Percentiles rank a stretch among this genome's conserved stretches.
These are phyloP conservation scores for Dicrurus megarhynchus DNA, from an alignment of 2,113 vertebrate species.

Conservation along the genomic window DNA sequence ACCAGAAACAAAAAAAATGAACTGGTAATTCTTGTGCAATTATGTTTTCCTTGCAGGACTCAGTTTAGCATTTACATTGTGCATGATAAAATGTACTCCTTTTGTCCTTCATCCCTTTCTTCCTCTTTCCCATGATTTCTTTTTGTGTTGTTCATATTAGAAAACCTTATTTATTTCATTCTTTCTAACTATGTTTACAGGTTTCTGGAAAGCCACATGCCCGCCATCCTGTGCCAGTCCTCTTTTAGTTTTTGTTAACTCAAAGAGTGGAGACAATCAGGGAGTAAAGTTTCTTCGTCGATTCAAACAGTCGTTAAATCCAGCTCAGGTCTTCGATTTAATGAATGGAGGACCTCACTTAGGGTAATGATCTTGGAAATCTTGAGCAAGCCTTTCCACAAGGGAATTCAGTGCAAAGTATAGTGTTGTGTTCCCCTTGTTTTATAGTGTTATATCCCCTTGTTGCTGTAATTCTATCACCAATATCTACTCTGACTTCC, in stretches of 20 bases:
- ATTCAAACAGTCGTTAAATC: slow-evolving; percentile 98
- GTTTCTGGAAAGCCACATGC: slow-evolving; percentile 99
- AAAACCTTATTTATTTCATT: slow-evolving; percentile 20
- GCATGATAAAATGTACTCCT: slow-evolving; percentile 22
- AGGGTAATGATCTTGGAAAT: slow-evolving; percentile 80
- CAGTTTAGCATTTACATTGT: background rate
- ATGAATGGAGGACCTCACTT: slow-evolving; percentile 97
- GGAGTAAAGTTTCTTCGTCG: slow-evolving; percentile 97
- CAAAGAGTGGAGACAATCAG: slow-evolving; percentile 99
- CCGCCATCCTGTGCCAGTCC: slow-evolving; percentile 96
- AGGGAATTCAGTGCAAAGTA: background rate
- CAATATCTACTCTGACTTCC: background rate
- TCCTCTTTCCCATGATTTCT: slow-evolving; percentile 41
- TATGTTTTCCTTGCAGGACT: background rate
- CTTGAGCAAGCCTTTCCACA: background rate
- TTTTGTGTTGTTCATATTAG: slow-evolving; percentile 44
- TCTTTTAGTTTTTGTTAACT: slow-evolving; percentile 97
- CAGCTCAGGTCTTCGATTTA: slow-evolving; percentile 98
- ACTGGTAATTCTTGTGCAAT: background rate
- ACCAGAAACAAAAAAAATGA: background rate
- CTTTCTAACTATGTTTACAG: slow-evolving; percentile 72
- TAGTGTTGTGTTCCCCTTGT: background rate
- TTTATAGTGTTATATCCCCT: background rate
- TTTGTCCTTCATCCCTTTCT: slow-evolving; percentile 44
- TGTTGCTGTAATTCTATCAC: background rate